A percentile compares a stretch with the other conserved stretches of the same genome.
Conservation (phyloP, 2,797 vertebrate genomes). For the Coilia nasus region DNA sequence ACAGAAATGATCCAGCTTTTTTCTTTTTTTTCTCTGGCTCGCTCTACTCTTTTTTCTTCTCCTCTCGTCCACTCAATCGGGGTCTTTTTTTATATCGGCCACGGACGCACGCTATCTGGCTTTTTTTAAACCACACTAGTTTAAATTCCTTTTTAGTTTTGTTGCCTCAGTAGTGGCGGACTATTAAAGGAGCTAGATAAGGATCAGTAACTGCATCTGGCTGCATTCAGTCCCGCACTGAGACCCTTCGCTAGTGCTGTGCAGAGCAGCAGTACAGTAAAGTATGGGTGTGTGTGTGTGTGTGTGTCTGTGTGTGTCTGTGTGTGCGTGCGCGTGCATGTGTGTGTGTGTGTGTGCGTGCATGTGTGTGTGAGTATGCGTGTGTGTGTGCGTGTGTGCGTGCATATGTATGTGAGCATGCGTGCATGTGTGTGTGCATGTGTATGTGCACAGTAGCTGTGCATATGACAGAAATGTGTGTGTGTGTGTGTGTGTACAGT, state of each 20-base stretch:
- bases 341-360: neutral
- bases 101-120: constrained; percentile 32
- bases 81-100: constrained; percentile 24
- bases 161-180: constrained; percentile 32
- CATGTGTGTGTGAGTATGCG: neutral
- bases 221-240: constrained; percentile 36
- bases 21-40: constrained; percentile 16
- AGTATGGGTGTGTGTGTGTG: neutral
- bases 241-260: constrained; percentile 24
- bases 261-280: neutral
- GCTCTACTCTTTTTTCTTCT: constrained; percentile 26
- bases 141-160: constrained; percentile 37
- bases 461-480: neutral
- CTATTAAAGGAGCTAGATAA: constrained; percentile 41
- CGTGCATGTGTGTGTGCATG: constrained; percentile 9
- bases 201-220: constrained; percentile 29
- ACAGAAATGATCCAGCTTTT: constrained; percentile 46
- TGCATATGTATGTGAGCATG: neutral
- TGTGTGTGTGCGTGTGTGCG: constrained; percentile 25
- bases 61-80: neutral
- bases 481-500: constrained; percentile 25
- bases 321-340: constrained; percentile 18
- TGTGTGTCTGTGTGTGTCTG: constrained; percentile 31
- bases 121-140: constrained; percentile 4
- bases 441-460: neutral